Conservation (phyloP, 2,888 invertebrate genomes). For the Chymomyza amoena region DNA sequence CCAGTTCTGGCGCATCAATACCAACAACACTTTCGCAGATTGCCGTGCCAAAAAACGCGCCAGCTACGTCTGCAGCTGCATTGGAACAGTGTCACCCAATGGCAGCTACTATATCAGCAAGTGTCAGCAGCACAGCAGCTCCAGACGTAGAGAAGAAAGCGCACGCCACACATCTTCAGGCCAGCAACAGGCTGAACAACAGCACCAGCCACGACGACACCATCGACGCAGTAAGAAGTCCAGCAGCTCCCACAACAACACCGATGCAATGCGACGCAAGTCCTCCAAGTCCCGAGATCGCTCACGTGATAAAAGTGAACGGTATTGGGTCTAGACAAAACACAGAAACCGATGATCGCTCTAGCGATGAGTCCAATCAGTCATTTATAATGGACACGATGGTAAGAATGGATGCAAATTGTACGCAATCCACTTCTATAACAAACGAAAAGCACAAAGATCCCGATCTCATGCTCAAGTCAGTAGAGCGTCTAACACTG, state of each 20-base stretch:
- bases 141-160: constrained; percentile 79
- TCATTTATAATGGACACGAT: constrained; percentile 73
- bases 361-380: constrained; percentile 74
- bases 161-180: constrained; percentile 27
- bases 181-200: constrained; percentile 45
- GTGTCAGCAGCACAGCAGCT: constrained; percentile 79
- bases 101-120: constrained; percentile 77
- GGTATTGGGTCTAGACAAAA: constrained; percentile 74
- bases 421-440: constrained; percentile 2
- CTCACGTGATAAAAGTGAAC: constrained; percentile 75
- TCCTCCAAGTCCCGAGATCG: constrained; percentile 79
- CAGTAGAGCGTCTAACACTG: constrained; percentile 83
- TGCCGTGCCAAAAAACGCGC: constrained; percentile 85
- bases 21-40: constrained; percentile 27
- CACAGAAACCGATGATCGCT: constrained; percentile 60
- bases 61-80: constrained; percentile 86
- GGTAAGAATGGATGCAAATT: constrained; percentile 49
- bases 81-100: constrained; percentile 78
- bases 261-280: constrained; percentile 57
- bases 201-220: constrained; percentile 78
- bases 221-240: constrained; percentile 73
- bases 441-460: constrained; percentile 80
- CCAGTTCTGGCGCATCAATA: constrained; percentile 18
- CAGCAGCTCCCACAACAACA: constrained; percentile 21
- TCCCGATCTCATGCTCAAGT: constrained; percentile 85